A percentile compares a stretch with the other conserved stretches of the same genome.
Evolutionary conservation across 2,113 vertebrate species (phyloP).

Genomic region (Cichladusa arquata): DNA sequence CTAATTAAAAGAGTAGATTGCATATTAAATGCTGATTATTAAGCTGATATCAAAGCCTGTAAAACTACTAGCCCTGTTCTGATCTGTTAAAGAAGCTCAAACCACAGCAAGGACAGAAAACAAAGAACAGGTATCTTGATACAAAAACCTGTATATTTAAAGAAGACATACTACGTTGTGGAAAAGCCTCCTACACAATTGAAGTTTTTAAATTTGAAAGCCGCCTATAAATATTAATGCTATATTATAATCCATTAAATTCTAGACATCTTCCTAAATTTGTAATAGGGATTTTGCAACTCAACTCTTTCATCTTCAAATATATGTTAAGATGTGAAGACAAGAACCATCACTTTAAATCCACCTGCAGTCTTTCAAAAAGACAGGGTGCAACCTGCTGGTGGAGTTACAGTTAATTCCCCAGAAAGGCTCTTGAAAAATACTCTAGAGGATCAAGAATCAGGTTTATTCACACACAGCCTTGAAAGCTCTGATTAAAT

Average conservation of each 20-base stretch:
- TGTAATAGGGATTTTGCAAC: background rate
- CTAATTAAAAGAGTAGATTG: background rate
- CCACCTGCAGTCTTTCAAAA: background rate
- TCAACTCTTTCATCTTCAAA: background rate
- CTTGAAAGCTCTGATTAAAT: background rate
- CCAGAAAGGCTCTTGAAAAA: background rate
- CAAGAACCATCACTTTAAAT: background rate
- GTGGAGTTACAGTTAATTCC: background rate
- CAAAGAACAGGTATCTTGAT: background rate
- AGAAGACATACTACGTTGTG: background rate
- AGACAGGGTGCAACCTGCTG: background rate
- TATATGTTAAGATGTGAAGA: background rate
- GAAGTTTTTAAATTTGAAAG: background rate
- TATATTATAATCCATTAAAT: background rate
- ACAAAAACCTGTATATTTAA: background rate
- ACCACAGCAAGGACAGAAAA: background rate
- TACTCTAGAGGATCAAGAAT: background rate
- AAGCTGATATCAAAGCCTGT: background rate
- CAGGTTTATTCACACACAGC: rapidly evolving
- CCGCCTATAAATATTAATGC: background rate
- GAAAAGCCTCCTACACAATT: background rate
- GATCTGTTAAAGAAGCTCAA: background rate
- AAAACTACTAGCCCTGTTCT: background rate
- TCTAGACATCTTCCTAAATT: background rate
- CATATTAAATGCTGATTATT: conserved; percentile 5